These are phyloP conservation scores for Panurus biarmicus DNA, from an alignment of 2,113 vertebrate species.

Conservation along the genomic window DNA sequence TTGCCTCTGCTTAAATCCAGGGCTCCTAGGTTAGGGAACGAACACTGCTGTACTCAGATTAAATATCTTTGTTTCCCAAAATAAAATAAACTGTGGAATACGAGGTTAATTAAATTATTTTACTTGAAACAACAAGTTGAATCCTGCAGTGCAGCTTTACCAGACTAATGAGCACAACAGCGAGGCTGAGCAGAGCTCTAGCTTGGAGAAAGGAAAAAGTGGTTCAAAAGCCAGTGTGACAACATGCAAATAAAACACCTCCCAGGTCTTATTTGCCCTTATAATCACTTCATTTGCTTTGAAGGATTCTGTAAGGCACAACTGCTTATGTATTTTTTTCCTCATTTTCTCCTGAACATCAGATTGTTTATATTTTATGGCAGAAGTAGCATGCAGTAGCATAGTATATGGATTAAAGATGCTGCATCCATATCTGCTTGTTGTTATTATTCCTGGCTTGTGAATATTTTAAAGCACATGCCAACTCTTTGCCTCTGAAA, in stretches of 20 bases:
- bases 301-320: background rate
- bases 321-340: background rate
- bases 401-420: background rate
- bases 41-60: background rate
- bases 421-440: background rate
- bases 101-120: conserved; percentile 34
- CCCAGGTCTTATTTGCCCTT: background rate
- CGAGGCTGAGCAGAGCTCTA: background rate
- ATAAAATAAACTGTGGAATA: background rate
- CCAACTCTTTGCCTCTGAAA: conserved; percentile 10
- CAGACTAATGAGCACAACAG: conserved; percentile 53
- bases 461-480: conserved; percentile 24
- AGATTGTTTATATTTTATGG: background rate
- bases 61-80: background rate
- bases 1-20: background rate
- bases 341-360: background rate
- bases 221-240: conserved; percentile 57
- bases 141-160: conserved; percentile 36
- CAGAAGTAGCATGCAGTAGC: background rate
- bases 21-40: background rate
- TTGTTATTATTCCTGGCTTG: background rate
- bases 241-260: conserved; percentile 14
- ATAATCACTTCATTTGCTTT: background rate
- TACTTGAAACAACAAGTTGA: conserved; percentile 23
- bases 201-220: conserved; percentile 6